A percentile compares a stretch with the other conserved stretches of the same genome.
Conservation (phyloP, 2,888 invertebrate species). For the Syritta pipiens region DNA sequence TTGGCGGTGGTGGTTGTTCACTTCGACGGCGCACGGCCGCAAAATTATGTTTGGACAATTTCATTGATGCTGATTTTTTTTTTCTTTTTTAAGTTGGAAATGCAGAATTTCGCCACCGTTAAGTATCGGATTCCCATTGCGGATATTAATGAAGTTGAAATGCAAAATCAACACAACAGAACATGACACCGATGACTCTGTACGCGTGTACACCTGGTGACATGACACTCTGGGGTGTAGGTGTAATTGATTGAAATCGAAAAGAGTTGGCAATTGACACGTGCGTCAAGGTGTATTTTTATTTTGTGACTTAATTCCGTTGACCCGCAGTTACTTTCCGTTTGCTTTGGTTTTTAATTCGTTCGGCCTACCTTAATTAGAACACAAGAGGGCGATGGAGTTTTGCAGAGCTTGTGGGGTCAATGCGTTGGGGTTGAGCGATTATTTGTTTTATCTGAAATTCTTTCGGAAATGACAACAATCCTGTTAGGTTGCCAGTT, state of each 20-base stretch:
- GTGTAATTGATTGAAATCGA: conserved; percentile 56
- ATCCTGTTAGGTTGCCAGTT: too few relatives aligned
- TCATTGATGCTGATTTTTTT: conserved; percentile 1
- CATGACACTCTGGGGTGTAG: conserved; percentile 22
- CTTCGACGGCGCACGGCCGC: conserved; percentile 17
- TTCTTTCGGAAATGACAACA: too few relatives aligned
- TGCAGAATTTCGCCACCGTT: not conserved
- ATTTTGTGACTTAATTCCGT: not conserved
- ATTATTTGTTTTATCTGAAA: too few relatives aligned
- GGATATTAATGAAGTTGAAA: conserved; percentile 65
- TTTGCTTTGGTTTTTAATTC: too few relatives aligned
- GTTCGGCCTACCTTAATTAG: too few relatives aligned
- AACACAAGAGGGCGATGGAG: too few relatives aligned
- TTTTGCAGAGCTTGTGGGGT: too few relatives aligned
- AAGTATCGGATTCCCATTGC: conserved; percentile 59
- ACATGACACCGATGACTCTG: not conserved
- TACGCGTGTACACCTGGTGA: conserved; percentile 31
- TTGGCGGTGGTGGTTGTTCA: conserved; percentile 17
- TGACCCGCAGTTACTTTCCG: not conserved
- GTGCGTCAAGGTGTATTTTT: not conserved
- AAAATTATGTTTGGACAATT: conserved; percentile 43
- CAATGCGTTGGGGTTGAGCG: too few relatives aligned
- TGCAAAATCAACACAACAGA: conserved; percentile 51
- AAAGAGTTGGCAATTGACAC: conserved; percentile 36
- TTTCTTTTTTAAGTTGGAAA: not conserved